These are phyloP conservation scores for Tupiocoris notatus DNA, from an alignment of 2,888 invertebrate species.

Conservation along the genomic window DNA sequence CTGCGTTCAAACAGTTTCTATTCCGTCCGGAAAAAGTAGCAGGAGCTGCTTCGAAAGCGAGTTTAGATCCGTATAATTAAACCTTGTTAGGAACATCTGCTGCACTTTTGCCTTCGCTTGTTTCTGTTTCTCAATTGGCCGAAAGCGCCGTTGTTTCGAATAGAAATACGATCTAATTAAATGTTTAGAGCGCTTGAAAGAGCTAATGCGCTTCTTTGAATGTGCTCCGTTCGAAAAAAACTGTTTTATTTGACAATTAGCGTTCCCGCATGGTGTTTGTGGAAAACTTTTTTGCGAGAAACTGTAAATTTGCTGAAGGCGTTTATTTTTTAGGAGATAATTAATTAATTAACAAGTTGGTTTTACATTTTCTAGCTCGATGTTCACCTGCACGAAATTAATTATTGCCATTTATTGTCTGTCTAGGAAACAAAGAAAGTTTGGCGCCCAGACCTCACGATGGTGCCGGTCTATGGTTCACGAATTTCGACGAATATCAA, in stretches of 20 bases:
- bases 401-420: too few relatives aligned
- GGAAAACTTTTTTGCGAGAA: too few relatives aligned
- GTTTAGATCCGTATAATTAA: slow-evolving; percentile 38
- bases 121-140: background rate
- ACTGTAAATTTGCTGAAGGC: too few relatives aligned
- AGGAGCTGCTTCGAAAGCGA: background rate
- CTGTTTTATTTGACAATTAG: too few relatives aligned
- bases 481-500: slow-evolving; percentile 59
- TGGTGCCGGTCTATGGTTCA: slow-evolving; percentile 58
- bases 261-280: too few relatives aligned
- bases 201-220: slow-evolving; percentile 32
- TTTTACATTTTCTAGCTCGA: too few relatives aligned
- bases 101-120: slow-evolving; percentile 1
- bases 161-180: slow-evolving; percentile 37
- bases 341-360: too few relatives aligned
- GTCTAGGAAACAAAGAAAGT: slow-evolving; percentile 43
- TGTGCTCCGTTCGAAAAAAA: too few relatives aligned
- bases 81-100: slow-evolving; percentile 41
- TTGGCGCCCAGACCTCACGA: slow-evolving; percentile 34
- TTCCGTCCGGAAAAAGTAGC: background rate
- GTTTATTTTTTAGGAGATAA: too few relatives aligned
- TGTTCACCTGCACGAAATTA: too few relatives aligned
- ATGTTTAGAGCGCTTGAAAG: slow-evolving; percentile 26
- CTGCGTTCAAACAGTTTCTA: too few relatives aligned
- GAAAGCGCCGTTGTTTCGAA: background rate